Base-by-base conservation (phyloP, 2,113 vertebrate species). In the Noturus placidus region DNA sequence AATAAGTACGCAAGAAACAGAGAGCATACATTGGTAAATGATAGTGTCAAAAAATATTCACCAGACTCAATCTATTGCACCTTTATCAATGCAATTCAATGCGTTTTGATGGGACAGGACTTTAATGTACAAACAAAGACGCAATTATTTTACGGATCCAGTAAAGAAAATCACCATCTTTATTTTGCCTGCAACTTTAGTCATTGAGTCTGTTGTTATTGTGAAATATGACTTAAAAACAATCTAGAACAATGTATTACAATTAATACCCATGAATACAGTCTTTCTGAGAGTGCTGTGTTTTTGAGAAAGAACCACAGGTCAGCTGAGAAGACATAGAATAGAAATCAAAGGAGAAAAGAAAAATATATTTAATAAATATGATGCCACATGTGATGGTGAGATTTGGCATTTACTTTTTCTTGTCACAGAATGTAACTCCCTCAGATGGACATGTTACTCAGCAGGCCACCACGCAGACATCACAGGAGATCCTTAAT, bases 401-500 rank as follows among this genome's bases (percentile, higher is more conserved):
- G 82, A 15, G 20, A 74, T 87, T 74, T 81, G 88, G 52, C 76
- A 52, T 84, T 81, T 42, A 54, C 74, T 87, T 67, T 79, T 83
- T 89, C 83, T 86, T 30, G 25, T 79, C 38, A 86, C 79, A 90
- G 87, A 87, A 50, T 67, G 87, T 86, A 82, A 86, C 70, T 86
- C 79, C 63, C 69, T 88, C 89, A 86, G 69, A 90, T 83, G 86
- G 72, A 69, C 67, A 67, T 54, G 85, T 70, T 79, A 70, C 85
- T 87, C 85, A 38, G 83, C 85, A 87, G 87, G 87, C 87, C 70
- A 25, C 80, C 80, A 67, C 79, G 65, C 20, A 33, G n/a, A n/a
- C 85, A 83, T 90, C 86, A 88, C 70, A 76, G 87, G 89, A 90
- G 89, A 88, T 80, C 89, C 89, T 72, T 70, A 54, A 80, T 88